Evolutionary conservation across 2,888 invertebrate species (phyloP).

Genomic region (Venusia cambrica): DNA sequence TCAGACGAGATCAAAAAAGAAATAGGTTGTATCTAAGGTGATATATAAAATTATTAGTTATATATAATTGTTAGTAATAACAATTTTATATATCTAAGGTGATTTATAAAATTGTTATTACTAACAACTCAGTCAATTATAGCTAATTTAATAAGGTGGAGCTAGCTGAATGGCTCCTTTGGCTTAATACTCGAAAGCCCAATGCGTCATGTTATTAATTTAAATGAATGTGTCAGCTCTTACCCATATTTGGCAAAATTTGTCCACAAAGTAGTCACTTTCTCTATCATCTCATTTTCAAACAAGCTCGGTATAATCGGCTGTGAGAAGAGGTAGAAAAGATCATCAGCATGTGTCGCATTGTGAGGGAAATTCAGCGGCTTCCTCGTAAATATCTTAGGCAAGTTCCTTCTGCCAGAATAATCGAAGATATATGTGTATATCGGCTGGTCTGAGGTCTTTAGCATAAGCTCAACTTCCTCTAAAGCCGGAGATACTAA

Average conservation of each 20-base stretch:
- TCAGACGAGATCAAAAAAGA: conserved; percentile 35
- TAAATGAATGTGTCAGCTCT: too few relatives aligned
- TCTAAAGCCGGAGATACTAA: conserved; percentile 46
- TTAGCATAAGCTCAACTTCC: conserved; percentile 50
- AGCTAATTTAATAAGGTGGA: too few relatives aligned
- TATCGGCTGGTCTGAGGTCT: conserved; percentile 44
- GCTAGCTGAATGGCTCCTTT: too few relatives aligned
- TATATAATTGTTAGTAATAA: neutral
- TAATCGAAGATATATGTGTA: conserved; percentile 58
- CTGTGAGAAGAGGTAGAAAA: conserved; percentile 62
- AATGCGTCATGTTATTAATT: too few relatives aligned
- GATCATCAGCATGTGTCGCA: conserved; percentile 60
- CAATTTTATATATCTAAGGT: neutral
- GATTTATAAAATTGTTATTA: too few relatives aligned
- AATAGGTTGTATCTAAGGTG: too few relatives aligned
- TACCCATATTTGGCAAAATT: conserved; percentile 67
- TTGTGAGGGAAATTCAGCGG: conserved; percentile 38
- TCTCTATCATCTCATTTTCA: conserved; percentile 53
- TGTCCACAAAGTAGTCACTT: conserved; percentile 58
- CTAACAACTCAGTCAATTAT: too few relatives aligned
- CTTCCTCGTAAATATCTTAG: conserved; percentile 36
- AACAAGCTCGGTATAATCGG: conserved; percentile 37
- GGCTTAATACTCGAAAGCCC: too few relatives aligned
- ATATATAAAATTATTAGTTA: too few relatives aligned
- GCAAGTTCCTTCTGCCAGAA: conserved; percentile 47